A percentile compares a stretch with the other conserved stretches of the same genome.
These are phyloP conservation scores for Galeruca laticollis DNA, from an alignment of 2,888 invertebrate species.

Conservation along the genomic window DNA sequence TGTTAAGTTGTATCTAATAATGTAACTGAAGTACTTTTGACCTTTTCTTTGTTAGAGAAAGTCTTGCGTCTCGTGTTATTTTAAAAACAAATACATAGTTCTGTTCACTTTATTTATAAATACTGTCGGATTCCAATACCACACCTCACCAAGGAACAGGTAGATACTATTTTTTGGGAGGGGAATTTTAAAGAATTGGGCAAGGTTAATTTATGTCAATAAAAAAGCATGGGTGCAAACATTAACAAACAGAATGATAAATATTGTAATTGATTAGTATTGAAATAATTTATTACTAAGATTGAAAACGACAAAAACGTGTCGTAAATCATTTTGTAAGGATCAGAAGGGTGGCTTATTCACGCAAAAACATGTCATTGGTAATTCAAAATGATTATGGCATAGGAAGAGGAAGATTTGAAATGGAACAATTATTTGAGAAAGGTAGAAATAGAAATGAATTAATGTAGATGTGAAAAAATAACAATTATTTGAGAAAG, in stretches of 20 bases:
- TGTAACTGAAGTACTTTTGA: constrained; percentile 9
- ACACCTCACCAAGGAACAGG: constrained; percentile 5
- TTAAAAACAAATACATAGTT: not conserved
- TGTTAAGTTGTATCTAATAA: not conserved
- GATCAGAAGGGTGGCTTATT: no score
- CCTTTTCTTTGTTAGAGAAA: constrained; percentile 18
- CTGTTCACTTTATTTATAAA: not conserved
- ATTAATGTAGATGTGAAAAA: no score
- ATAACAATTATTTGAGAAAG: no score
- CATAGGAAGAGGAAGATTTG: no score
- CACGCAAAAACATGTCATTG: no score
- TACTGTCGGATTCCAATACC: not conserved
- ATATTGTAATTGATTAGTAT: not conserved
- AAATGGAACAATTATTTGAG: no score
- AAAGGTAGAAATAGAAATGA: no score
- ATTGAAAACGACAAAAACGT: no score
- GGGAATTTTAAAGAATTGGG: constrained; percentile 11
- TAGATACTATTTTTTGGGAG: not conserved
- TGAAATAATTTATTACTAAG: no score
- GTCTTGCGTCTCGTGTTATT: not conserved
- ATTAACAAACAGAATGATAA: not conserved
- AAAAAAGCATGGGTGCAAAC: not conserved
- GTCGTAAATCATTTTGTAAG: no score
- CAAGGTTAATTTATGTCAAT: constrained; percentile 9
- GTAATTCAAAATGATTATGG: no score